These are phyloP conservation scores for Leptonema lineaticorne DNA, from an alignment of 1,140 invertebrate species.

Conservation along the genomic window DNA sequence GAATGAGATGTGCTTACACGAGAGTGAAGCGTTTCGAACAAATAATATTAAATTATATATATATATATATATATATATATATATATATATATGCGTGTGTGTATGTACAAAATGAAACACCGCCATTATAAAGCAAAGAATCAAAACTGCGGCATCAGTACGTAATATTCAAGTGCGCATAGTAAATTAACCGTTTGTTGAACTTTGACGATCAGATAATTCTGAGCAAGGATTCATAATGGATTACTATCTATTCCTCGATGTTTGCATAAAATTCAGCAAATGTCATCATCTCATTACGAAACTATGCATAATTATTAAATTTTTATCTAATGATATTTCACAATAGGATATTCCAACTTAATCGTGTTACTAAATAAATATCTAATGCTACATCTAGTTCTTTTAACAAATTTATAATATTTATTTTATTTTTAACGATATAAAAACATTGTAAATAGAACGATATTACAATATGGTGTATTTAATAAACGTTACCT, in stretches of 20 bases:
- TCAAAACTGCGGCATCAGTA: slow-evolving; percentile 30
- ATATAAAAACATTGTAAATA: too few relatives aligned
- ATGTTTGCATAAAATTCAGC: slow-evolving; percentile 29
- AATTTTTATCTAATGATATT: too few relatives aligned
- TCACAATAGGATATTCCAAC: neutral
- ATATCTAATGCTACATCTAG: too few relatives aligned
- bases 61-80: too few relatives aligned
- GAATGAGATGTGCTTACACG: neutral
- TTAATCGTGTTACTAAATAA: too few relatives aligned
- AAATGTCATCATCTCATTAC: slow-evolving; percentile 22
- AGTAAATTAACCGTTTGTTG: slow-evolving; percentile 42
- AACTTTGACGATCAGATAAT: slow-evolving; percentile 39
- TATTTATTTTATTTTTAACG: too few relatives aligned
- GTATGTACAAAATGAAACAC: slow-evolving; percentile 12
- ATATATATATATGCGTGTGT: too few relatives aligned
- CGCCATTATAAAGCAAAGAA: slow-evolving; percentile 8
- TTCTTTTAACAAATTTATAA: too few relatives aligned
- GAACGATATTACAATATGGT: too few relatives aligned
- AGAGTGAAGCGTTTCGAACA: slow-evolving; percentile 16
- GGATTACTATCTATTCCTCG: slow-evolving; percentile 31
- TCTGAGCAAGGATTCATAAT: slow-evolving; percentile 36
- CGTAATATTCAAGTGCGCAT: slow-evolving; percentile 30
- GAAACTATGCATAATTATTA: too few relatives aligned
- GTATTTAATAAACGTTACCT: too few relatives aligned
- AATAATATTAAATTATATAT: slow-evolving; percentile 33